phyloP scores from a whole-genome alignment of 2,888 invertebrate species.

The Cheilosia pagana region DNA sequence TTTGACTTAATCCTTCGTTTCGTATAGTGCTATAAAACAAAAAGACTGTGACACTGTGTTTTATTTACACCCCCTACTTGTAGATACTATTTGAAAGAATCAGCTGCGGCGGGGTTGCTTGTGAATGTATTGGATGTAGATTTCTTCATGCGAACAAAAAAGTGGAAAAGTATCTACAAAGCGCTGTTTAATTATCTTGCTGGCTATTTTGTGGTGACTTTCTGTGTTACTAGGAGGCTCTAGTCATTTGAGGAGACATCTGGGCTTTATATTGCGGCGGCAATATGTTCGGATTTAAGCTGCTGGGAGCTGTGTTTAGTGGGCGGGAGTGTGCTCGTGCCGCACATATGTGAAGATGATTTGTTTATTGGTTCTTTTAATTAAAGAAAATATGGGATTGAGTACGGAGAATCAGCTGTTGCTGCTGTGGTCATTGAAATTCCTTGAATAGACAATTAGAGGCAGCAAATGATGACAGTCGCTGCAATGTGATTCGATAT shows the following conservation, averaged over 20 bases:
- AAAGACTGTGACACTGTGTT: conserved; percentile 38
- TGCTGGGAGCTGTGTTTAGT: conserved; percentile 4
- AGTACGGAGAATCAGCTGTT: not conserved
- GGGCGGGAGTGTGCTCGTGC: conserved; percentile 2
- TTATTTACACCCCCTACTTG: conserved; percentile 58
- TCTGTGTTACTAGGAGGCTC: conserved; percentile 70
- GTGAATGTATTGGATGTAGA: conserved; percentile 53
- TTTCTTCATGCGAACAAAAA: conserved; percentile 32
- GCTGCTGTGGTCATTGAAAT: not conserved
- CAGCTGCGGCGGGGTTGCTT: conserved; percentile 37
- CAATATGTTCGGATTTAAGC: conserved; percentile 34
- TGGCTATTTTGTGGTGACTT: conserved; percentile 57
- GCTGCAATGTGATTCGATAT: too few relatives aligned
- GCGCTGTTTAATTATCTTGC: conserved; percentile 61
- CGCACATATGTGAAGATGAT: conserved; percentile 17
- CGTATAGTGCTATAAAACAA: conserved; percentile 39
- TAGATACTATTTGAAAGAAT: conserved; percentile 2
- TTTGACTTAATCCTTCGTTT: conserved; percentile 45
- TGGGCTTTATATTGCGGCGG: conserved; percentile 78
- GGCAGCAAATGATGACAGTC: not conserved
- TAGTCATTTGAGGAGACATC: conserved; percentile 79
- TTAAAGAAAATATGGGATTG: conserved; percentile 1
- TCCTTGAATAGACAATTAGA: not conserved
- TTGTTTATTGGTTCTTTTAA: conserved; percentile 23
- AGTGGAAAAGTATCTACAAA: conserved; percentile 44